A percentile compares a stretch with the other conserved stretches of the same genome.
phyloP scores from a whole-genome alignment of 2,113 vertebrate genomes.

The Salminus brasiliensis region DNA sequence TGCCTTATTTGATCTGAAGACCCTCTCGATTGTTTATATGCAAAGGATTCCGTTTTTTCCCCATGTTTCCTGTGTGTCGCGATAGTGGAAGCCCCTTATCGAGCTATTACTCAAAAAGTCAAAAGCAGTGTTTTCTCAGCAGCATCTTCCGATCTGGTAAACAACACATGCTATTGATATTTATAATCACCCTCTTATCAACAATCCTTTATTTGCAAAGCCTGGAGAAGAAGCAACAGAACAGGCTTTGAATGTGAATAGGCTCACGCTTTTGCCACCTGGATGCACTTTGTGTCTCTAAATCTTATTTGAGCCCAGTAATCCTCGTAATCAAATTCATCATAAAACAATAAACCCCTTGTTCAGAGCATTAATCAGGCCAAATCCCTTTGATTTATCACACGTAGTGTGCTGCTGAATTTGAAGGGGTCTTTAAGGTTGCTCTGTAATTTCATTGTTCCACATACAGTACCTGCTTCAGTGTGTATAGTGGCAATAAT shows the following conservation, averaged over 20 bases:
- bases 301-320: constrained; percentile 40
- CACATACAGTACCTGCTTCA: constrained; percentile 9
- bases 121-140: constrained; percentile 6
- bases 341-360: constrained; percentile 35
- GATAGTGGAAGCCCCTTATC: background rate
- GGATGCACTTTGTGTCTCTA: constrained; percentile 31
- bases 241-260: background rate
- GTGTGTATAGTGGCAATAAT: background rate
- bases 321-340: constrained; percentile 49
- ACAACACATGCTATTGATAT: constrained; percentile 20
- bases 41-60: background rate
- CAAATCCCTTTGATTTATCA: constrained; percentile 10
- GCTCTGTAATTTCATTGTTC: constrained; percentile 20
- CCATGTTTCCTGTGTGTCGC: background rate
- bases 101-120: constrained; percentile 2
- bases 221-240: background rate
- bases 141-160: constrained; percentile 16
- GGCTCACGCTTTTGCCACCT: constrained; percentile 4
- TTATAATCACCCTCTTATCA: constrained; percentile 18
- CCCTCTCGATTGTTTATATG: background rate
- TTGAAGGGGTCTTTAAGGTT: background rate
- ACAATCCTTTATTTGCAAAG: background rate
- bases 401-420: background rate
- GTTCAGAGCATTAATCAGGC: constrained; percentile 24
- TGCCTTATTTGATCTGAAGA: background rate